Conservation (phyloP, 2,113 vertebrate genomes). For the Ochotona princeps region DNA sequence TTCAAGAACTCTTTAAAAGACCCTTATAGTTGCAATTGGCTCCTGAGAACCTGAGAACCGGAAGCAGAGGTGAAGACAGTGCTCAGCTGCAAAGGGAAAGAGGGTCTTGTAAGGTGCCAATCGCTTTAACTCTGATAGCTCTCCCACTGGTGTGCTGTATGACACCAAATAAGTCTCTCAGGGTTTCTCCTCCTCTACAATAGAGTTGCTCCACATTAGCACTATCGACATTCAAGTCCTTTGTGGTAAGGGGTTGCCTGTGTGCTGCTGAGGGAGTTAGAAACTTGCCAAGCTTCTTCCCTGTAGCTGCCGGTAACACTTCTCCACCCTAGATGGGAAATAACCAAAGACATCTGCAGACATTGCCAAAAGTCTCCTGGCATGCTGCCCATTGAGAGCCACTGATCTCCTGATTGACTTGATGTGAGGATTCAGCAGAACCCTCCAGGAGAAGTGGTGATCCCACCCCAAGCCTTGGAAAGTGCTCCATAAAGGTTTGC, state of each 20-base stretch:
- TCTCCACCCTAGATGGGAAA: not conserved
- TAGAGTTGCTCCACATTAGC: not conserved
- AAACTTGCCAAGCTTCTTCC: not conserved
- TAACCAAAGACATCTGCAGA: not conserved
- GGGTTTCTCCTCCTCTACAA: not conserved
- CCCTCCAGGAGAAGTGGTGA: not conserved
- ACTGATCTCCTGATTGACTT: not conserved
- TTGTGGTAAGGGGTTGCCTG: not conserved
- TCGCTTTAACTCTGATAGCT: not conserved
- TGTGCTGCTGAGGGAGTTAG: not conserved
- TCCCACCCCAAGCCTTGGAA: not conserved
- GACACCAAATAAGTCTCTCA: not conserved
- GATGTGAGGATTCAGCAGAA: not conserved
- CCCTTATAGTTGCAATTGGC: not conserved
- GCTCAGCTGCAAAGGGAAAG: not conserved
- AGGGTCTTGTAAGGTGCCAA: fast-evolving
- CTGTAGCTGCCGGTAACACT: not conserved
- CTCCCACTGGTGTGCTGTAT: not conserved
- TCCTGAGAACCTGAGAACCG: not conserved
- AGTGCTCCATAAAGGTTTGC: not conserved
- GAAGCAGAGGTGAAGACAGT: not conserved
- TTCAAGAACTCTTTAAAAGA: too few relatives aligned
- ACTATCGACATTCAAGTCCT: not conserved
- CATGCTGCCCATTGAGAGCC: not conserved
- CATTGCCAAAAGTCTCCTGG: not conserved